phyloP scores from a whole-genome alignment of 2,888 invertebrate genomes.

The Enchytraeus crypticus region DNA sequence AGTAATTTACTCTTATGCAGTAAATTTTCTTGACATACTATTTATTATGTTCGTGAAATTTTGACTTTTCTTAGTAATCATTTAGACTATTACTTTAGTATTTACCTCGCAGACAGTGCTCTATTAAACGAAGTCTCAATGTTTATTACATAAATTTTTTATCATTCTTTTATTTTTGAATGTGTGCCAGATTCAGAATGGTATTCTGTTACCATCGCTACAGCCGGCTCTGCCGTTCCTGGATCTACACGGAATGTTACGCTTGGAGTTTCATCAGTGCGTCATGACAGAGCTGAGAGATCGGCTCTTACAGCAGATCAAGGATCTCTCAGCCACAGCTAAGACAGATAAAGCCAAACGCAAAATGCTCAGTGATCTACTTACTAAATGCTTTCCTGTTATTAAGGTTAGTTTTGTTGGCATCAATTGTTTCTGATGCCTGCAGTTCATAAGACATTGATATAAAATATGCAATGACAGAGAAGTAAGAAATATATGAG shows the following conservation, averaged over 20 bases:
- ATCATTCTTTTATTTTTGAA: too few relatives aligned
- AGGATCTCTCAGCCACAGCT: conserved; percentile 35
- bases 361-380: conserved; percentile 75
- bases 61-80: too few relatives aligned
- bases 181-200: conserved; percentile 58
- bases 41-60: too few relatives aligned
- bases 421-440: background rate
- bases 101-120: too few relatives aligned
- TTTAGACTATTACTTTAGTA: too few relatives aligned
- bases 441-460: background rate
- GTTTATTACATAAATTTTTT: background rate
- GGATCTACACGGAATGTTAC: conserved; percentile 82
- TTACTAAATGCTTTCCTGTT: conserved; percentile 85
- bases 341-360: conserved; percentile 57
- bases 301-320: conserved; percentile 35
- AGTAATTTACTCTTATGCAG: too few relatives aligned
- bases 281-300: conserved; percentile 44
- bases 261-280: conserved; percentile 88
- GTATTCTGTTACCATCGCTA: conserved; percentile 66
- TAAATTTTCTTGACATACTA: too few relatives aligned
- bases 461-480: conserved; percentile 65
- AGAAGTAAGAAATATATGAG: too few relatives aligned
- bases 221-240: conserved; percentile 87
- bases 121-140: background rate
- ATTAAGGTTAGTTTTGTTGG: conserved; percentile 65